Evolutionary conservation across 2,113 vertebrate species (phyloP), one percentile per base, ranked within the genome.

Genomic region (Fukomys damarensis): DNA sequence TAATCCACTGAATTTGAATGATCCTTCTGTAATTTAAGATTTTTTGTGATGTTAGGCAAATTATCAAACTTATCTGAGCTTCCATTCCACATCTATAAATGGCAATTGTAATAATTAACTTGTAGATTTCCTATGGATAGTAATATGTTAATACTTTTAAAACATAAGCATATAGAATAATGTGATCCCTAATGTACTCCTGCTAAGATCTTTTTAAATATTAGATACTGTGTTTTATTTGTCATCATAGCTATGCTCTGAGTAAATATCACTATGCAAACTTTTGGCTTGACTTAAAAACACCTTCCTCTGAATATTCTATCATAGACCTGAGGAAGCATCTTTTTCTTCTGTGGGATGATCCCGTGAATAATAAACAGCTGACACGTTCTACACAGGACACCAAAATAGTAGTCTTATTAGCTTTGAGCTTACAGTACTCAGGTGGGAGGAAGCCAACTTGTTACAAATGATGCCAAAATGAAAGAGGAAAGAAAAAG

Each of bases 251-350:
- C 46, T 70, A 85, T 35, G 14, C 38, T 80, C 61, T 86, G 43
- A 66, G 12, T 52, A 91, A 95, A 61, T 80, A 93, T 56, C 46
- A 89, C 16, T 26, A 66, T 63, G 58, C 28, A 93, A 91, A 86
- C 28, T 79, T 63, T 68, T 77, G 19, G 10, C 20, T 83, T 89
- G 17, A 24, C 43, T 86, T 94, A 63, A 61, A 93, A 77, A 43
- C 3, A 2, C 3, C 86, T 30, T 32, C 59, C 13, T 83, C 19
- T 91, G 30, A 93, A 88, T 28, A 77, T 14, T 85, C 58, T 77
- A 94, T 95, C 74, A 86, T 7, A 82, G 85, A 86, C 8, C 14
- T 38, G 84, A 1, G 52, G 30, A 63, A 79, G 6, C 16, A 85
- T 46, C 17, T 72, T 88, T 87, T 91, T 20, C 22, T 38, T 38